Base-by-base conservation (phyloP, 2,113 vertebrate genomes). In the Vombatus ursinus region DNA sequence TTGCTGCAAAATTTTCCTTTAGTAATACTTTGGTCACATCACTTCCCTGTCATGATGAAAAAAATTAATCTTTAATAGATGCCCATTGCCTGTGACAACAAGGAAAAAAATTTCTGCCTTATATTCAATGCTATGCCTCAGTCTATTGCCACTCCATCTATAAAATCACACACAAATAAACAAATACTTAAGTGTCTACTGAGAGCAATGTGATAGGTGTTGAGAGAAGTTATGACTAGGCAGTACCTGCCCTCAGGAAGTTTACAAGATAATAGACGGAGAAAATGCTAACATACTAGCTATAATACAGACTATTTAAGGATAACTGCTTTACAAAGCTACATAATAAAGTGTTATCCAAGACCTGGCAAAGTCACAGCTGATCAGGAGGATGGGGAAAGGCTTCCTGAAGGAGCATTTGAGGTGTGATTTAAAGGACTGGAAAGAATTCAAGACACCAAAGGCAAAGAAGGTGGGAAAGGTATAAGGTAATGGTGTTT, bases 1-100 rank as follows among this genome's bases (percentile, higher is more conserved):
- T 10, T 90, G 68, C 12, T 52, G 26, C 68, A 94, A 95, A 93
- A 50, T 28, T 90, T 94, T 53, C 51, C 51, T 93, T 91, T 94
- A 95, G 92, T 25, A 92, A 90, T 37, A 8, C 77, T 91, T 54
- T 95, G 47, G 84, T 89, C 57, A 47, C 2, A 54, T 90, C 28
- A 92, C 28, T 49, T 93, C 51, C 10, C 57, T 94, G 57, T 23
- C 1, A 8, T 84, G 68, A 84, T n/a, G 23, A 44, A 77, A 84
- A 84, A 84, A 84, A 84, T 23, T n/a, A 77, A 61, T 68, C 28
- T 68, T 68, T 37, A 68, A 68, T 37, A 68, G 57, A 14, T 68
- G 28, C 57, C 28, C 0, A 14, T 3, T 54, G 57, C 25, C 14
- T n/a, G 10, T 68, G 31, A 68, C 61, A n/a, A 0, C 68, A 84